Percentiles rank a stretch among this genome's conserved stretches.
Conservation (phyloP, 2,113 vertebrate genomes). For the Noturus placidus region DNA sequence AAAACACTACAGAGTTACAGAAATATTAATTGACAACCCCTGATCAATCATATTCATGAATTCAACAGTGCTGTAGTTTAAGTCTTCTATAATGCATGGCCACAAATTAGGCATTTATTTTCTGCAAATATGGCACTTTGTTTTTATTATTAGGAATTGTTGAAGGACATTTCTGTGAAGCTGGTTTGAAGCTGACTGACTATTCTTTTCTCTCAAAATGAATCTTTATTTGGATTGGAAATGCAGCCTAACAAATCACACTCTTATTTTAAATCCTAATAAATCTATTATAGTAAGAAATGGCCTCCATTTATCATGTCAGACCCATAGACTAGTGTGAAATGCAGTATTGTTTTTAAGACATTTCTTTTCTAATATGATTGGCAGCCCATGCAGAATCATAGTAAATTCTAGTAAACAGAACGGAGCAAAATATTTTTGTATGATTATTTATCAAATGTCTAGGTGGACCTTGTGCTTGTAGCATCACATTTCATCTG, state of each 20-base stretch:
- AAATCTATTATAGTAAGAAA: conserved; percentile 24
- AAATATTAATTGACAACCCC: no score
- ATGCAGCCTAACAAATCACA: conserved; percentile 7
- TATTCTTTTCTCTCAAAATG: background rate
- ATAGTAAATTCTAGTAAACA: background rate
- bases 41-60: background rate
- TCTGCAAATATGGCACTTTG: background rate
- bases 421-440: background rate
- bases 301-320: background rate
- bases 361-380: background rate
- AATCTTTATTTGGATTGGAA: background rate
- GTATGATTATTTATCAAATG: background rate
- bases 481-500: background rate
- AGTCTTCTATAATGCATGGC: background rate
- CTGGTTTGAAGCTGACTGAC: background rate
- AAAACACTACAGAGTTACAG: no score
- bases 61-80: background rate
- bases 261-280: conserved; percentile 28
- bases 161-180: background rate
- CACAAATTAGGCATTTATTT: background rate
- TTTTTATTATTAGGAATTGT: background rate
- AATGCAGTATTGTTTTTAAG: background rate
- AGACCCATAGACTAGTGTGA: background rate
- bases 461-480: background rate
- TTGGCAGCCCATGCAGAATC: background rate